Conservation (phyloP, 2,888 invertebrate genomes). For the Coenonympha glycerion region DNA sequence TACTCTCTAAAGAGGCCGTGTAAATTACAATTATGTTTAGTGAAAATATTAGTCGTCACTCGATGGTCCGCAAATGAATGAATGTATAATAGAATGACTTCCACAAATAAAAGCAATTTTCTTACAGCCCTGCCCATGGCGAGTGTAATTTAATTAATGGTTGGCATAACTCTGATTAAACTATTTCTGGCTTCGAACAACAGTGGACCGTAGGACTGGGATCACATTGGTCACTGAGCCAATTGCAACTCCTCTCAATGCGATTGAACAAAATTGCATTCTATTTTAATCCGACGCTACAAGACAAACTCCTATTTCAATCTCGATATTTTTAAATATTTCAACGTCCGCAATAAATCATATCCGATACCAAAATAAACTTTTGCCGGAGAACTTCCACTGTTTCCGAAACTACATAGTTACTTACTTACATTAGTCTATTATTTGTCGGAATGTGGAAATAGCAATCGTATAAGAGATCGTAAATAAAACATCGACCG, state of each 20-base stretch:
- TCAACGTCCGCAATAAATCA: slow-evolving; percentile 11
- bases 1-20: slow-evolving; percentile 44
- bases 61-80: slow-evolving; percentile 44
- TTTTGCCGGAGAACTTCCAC: slow-evolving; percentile 8
- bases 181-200: slow-evolving; percentile 41
- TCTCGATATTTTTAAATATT: slow-evolving; percentile 19
- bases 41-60: slow-evolving; percentile 61
- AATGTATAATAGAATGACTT: slow-evolving; percentile 63
- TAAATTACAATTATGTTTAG: slow-evolving; percentile 67
- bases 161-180: slow-evolving; percentile 60
- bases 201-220: slow-evolving; percentile 26
- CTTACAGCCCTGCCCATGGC: slow-evolving; percentile 52
- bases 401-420: slow-evolving; percentile 18
- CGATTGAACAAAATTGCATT: slow-evolving; percentile 30
- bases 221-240: slow-evolving; percentile 17
- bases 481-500: slow-evolving; percentile 70
- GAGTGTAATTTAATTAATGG: slow-evolving; percentile 64
- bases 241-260: slow-evolving; percentile 12
- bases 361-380: slow-evolving; percentile 9
- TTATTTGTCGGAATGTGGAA: slow-evolving; percentile 35
- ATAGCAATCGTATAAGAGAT: slow-evolving; percentile 65
- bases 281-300: slow-evolving; percentile 28
- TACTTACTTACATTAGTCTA: slow-evolving; percentile 22
- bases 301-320: slow-evolving; percentile 12
- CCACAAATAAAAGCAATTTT: slow-evolving; percentile 69